phyloP scores from a whole-genome alignment of 2,888 invertebrate species.

The Dicyrtoma fusca region DNA sequence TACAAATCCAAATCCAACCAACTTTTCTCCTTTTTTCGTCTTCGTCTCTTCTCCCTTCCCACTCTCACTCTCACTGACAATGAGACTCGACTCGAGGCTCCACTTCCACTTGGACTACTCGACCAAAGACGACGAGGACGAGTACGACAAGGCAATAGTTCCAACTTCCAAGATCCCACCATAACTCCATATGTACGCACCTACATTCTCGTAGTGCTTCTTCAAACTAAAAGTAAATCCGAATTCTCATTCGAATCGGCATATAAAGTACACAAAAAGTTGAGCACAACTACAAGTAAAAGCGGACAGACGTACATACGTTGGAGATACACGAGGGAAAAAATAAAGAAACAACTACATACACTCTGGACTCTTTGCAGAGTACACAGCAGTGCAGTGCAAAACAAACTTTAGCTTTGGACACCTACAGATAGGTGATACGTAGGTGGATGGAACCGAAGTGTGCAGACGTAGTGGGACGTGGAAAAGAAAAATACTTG shows the following conservation, averaged over 20 bases:
- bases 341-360: not conserved
- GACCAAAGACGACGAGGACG: too few species aligned
- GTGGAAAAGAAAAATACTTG: not conserved
- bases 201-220: too few species aligned
- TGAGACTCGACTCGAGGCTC: too few species aligned
- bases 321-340: not conserved
- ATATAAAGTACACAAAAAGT: not conserved
- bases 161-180: too few species aligned
- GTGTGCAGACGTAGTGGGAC: too few species aligned
- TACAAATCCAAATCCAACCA: constrained; percentile 3
- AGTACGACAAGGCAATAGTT: too few species aligned
- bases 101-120: too few species aligned
- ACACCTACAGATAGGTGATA: not conserved
- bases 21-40: not conserved
- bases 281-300: not conserved
- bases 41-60: too few species aligned
- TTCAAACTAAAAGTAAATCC: not conserved
- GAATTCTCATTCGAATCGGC: not conserved
- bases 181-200: too few species aligned
- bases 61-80: too few species aligned
- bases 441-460: not conserved
- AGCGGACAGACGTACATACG: not conserved
- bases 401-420: not conserved
- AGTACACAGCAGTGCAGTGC: not conserved
- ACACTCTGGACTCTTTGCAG: not conserved